Evolutionary conservation across 1,140 invertebrate genomes (phyloP).

Genomic region (Phymorhynchus buccinoides): DNA sequence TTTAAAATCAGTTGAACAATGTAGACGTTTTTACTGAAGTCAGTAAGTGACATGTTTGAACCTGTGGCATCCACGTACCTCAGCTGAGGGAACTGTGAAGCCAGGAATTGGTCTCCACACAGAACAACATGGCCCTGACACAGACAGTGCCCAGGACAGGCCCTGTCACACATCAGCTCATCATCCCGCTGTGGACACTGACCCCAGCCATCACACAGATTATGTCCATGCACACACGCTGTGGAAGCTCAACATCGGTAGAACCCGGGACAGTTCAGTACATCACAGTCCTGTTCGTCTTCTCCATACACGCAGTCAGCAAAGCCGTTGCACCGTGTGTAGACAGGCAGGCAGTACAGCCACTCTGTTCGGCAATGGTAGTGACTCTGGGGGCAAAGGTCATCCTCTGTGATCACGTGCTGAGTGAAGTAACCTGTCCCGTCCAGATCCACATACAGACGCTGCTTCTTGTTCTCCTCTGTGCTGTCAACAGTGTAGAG

Average conservation of each 20-base stretch:
- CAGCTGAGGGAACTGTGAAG: background rate
- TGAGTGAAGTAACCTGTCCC: background rate
- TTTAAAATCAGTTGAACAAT: background rate
- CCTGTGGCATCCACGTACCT: slow-evolving; percentile 26
- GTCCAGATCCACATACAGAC: background rate
- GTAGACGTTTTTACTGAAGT: background rate
- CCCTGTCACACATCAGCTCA: slow-evolving; percentile 36
- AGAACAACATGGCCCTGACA: slow-evolving; percentile 20
- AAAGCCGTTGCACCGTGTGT: background rate
- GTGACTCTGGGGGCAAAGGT: background rate
- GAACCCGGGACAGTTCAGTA: slow-evolving; percentile 16
- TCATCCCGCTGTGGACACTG: slow-evolving; percentile 44
- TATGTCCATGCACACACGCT: slow-evolving; percentile 26
- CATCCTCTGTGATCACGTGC: background rate
- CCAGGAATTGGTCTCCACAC: background rate
- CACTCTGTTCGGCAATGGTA: background rate
- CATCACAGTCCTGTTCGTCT: slow-evolving; percentile 18
- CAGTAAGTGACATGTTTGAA: background rate
- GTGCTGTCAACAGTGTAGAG: too few relatives aligned
- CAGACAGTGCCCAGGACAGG: slow-evolving; percentile 48
- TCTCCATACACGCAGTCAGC: background rate
- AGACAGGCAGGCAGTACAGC: background rate
- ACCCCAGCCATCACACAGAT: slow-evolving; percentile 28
- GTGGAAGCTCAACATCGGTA: slow-evolving; percentile 29
- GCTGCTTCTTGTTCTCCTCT: background rate